These are phyloP conservation scores for Mandrillus leucophaeus DNA, from an alignment of 2,113 vertebrate species.

Conservation along the genomic window DNA sequence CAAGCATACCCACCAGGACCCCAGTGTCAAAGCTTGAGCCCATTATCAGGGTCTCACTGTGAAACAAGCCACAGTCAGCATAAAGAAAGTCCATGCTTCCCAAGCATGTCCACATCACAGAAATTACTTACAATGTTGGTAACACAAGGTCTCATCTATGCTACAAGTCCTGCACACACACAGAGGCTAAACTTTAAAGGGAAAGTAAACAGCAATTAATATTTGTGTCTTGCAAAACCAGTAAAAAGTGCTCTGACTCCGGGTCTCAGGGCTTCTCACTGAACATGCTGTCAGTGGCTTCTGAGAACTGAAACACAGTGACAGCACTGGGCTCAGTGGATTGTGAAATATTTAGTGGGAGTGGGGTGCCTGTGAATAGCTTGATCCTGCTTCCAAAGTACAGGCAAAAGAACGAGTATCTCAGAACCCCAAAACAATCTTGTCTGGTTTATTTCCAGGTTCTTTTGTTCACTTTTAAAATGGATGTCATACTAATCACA, in stretches of 20 bases:
- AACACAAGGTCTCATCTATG: not conserved
- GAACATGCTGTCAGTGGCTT: not conserved
- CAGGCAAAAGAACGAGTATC: not conserved
- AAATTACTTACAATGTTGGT: not conserved
- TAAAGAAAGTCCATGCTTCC: not conserved
- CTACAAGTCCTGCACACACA: not conserved
- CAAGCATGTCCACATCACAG: not conserved
- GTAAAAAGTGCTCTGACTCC: not conserved
- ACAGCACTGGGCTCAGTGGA: not conserved
- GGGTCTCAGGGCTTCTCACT: not conserved
- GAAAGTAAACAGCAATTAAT: not conserved
- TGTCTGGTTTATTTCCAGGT: not conserved
- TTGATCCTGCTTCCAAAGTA: not conserved
- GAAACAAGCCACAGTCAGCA: not conserved
- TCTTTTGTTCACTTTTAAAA: not conserved
- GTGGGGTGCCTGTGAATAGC: not conserved
- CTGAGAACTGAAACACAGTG: not conserved
- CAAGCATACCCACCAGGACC: not conserved
- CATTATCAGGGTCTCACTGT: not conserved
- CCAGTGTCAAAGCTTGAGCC: not conserved
- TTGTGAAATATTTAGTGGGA: no score
- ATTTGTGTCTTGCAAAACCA: not conserved
- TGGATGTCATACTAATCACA: not conserved
- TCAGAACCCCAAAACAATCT: not conserved
- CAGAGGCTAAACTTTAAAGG: not conserved